phyloP scores from a whole-genome alignment of 2,888 invertebrate species.

The Drosophila nigricruria region DNA sequence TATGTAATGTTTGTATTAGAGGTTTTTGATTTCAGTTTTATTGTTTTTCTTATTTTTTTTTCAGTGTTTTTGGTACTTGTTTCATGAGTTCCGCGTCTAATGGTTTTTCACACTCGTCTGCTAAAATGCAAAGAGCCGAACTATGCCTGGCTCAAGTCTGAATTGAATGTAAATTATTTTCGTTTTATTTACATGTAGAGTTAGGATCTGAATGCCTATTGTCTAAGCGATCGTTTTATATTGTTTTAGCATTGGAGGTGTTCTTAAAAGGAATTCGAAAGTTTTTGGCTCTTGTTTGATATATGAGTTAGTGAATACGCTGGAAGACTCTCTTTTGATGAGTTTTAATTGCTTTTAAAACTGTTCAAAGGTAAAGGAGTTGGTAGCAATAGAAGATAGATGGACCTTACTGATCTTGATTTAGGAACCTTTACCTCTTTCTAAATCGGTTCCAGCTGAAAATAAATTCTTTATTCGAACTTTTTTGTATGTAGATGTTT shows the following conservation, averaged over 20 bases:
- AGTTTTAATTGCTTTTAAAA: not conserved
- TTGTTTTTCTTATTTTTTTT: slow-evolving; percentile 30
- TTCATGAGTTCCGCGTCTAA: slow-evolving; percentile 38
- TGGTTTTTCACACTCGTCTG: slow-evolving; percentile 75
- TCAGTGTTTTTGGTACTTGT: slow-evolving; percentile 3
- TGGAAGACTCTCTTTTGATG: slow-evolving; percentile 1
- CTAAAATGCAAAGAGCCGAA: slow-evolving; percentile 64
- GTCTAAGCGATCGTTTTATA: slow-evolving; percentile 31
- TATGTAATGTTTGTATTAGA: slow-evolving; percentile 72
- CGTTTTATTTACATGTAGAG: slow-evolving; percentile 42
- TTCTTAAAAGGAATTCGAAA: slow-evolving; percentile 52
- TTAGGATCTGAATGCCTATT: slow-evolving; percentile 40
- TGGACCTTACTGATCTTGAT: not conserved
- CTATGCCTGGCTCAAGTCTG: slow-evolving; percentile 25
- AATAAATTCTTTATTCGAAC: not conserved
- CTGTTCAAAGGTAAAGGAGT: not conserved
- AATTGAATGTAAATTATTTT: slow-evolving; percentile 60
- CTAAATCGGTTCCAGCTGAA: not conserved
- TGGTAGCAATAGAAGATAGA: not conserved
- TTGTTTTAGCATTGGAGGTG: slow-evolving; percentile 40
- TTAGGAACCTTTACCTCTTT: not conserved
- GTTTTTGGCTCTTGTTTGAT: slow-evolving; percentile 32
- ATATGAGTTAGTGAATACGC: slow-evolving; percentile 33
- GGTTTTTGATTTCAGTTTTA: slow-evolving; percentile 67
- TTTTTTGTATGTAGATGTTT: too few relatives aligned